phyloP scores from a whole-genome alignment of 2,113 vertebrate species.

The Bombycilla garrulus region DNA sequence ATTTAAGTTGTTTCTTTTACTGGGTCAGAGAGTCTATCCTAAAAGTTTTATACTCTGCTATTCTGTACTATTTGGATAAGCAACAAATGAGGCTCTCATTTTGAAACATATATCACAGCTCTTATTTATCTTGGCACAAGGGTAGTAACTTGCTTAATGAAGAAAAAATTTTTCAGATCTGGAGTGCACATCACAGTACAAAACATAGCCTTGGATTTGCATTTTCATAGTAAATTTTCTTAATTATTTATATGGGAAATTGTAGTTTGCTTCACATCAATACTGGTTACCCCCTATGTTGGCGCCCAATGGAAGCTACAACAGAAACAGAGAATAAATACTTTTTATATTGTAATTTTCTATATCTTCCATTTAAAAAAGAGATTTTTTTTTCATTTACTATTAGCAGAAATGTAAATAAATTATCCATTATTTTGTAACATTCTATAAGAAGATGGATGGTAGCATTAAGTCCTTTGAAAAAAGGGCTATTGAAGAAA shows the following conservation, averaged over 20 bases:
- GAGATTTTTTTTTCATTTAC: background rate
- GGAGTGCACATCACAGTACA: background rate
- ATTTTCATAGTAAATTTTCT: background rate
- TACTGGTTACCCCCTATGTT: background rate
- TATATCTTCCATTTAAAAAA: background rate
- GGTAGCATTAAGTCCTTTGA: background rate
- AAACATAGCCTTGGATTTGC: background rate
- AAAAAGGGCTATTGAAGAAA: background rate
- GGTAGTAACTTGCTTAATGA: background rate
- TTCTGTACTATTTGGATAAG: background rate
- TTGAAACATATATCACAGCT: background rate
- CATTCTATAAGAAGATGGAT: background rate
- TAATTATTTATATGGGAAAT: background rate
- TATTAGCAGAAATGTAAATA: background rate
- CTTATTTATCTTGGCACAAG: conserved; percentile 25
- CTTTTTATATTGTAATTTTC: background rate
- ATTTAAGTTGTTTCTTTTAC: background rate
- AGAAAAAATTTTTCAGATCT: background rate
- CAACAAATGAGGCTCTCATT: background rate
- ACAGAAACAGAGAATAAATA: background rate
- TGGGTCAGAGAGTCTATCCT: background rate
- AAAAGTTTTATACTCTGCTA: background rate
- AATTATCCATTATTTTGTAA: background rate
- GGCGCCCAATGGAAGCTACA: background rate
- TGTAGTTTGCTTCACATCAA: background rate